Conservation (phyloP, 2,113 vertebrate genomes). For the Actenoides lindsayi region DNA sequence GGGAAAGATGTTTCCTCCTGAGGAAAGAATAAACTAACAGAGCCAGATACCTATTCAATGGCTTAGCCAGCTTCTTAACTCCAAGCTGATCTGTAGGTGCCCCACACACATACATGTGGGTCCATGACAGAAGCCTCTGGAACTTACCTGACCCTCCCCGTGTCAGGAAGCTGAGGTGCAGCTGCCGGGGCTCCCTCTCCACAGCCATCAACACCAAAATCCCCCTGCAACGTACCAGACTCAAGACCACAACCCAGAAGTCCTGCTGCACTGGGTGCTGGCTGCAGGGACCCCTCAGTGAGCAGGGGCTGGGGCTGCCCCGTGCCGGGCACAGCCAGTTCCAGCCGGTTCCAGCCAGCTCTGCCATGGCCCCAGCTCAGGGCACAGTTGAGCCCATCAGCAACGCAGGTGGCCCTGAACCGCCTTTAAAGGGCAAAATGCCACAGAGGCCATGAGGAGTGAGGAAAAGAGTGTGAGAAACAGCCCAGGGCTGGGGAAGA, state of each 20-base stretch:
- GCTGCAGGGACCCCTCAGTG: fast-evolving
- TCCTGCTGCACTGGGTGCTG: background rate
- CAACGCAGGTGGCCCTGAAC: fast-evolving
- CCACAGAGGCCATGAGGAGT: fast-evolving
- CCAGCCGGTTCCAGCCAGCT: background rate
- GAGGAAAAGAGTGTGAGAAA: background rate
- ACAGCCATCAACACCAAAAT: background rate
- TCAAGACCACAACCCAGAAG: background rate
- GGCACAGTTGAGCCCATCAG: background rate
- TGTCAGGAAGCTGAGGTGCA: fast-evolving
- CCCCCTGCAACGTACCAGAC: background rate
- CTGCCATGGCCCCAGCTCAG: fast-evolving
- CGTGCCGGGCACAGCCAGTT: fast-evolving
- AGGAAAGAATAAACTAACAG: background rate
- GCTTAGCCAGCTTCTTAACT: background rate
- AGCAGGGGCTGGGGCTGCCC: background rate
- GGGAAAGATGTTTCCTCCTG: background rate
- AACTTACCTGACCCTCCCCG: background rate
- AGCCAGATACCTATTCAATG: fast-evolving
- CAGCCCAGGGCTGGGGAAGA: background rate
- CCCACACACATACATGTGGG: fast-evolving
- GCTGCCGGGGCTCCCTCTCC: background rate
- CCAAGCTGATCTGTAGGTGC: background rate
- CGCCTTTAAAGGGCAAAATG: background rate
- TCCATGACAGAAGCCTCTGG: fast-evolving